Base-by-base conservation (phyloP, 2,888 invertebrate species). In the Ramazzottius varieornatus region DNA sequence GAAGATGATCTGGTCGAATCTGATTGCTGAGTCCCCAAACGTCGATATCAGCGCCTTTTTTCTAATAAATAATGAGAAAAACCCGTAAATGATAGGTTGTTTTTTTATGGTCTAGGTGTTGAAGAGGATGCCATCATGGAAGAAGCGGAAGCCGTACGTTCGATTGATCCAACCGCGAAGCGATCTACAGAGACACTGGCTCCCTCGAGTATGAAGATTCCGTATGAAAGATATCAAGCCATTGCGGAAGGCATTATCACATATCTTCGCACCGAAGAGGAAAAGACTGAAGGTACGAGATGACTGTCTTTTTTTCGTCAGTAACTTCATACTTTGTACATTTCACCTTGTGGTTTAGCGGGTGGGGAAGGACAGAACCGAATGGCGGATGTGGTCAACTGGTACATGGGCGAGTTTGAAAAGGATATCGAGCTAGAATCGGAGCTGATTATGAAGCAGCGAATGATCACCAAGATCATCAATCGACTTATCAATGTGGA, bases 151-250 rank as follows among this genome's bases (percentile, higher is more conserved):
- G n/a, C n/a, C n/a, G n/a, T n/a, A n/a, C n/a, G n/a, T n/a, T n/a
- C n/a, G n/a, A n/a, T n/a, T n/a, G n/a, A n/a, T n/a, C n/a, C n/a
- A n/a, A n/a, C n/a, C n/a, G n/a, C n/a, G n/a, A n/a, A n/a, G n/a
- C n/a, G n/a, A n/a, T n/a, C n/a, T n/a, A n/a, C n/a, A n/a, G n/a
- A n/a, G n/a, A n/a, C n/a, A n/a, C n/a, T n/a, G n/a, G n/a, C n/a
- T n/a, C n/a, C n/a, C n/a, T n/a, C n/a, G n/a, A n/a, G 68, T 88
- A 88, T 65, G 89, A 88, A 67, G 88, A 24, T 54, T 16, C 8
- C 54, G 20, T 54, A 54, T 29, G 54, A 54, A 29, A 24, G 4
- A 29, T 54, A 54, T 29, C 13, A 54, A 16, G 29, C 8, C 54
- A 54, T 54, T 29, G 29, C 54, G n/a, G 29, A 16, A 4, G 54